Base-by-base conservation (phyloP, 2,113 vertebrate species). In the Macquaria australasica region DNA sequence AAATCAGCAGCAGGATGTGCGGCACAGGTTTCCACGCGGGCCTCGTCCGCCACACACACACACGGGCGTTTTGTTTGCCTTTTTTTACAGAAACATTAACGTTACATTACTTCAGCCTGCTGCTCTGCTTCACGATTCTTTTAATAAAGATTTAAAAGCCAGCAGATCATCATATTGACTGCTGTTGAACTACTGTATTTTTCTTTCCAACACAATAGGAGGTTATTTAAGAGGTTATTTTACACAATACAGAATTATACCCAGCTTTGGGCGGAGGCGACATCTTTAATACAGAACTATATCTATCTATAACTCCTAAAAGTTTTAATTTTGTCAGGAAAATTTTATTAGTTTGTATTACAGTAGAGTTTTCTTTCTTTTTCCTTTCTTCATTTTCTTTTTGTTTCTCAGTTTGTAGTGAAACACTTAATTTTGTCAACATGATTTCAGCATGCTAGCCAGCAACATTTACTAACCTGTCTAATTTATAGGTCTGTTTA, bases 401-500 rank as follows among this genome's bases (percentile, higher is more conserved):
- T 75, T 48, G 10, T 75, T 34, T 64, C 15, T 69, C 63, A 74
- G 28, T 87, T 88, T 79, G 66, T 70, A 62, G 77, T 76, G 39
- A 83, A 74, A 66, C 0, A 1, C 12, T 77, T 88, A 2, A 21
- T 69, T 75, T 37, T 63, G 59, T 73, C 63, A n/a, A 23, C 28
- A 55, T 34, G 31, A 37, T 41, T 85, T 85, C 62, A 67, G 18
- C 67, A 51, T 45, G 39, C 72, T n/a, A 34, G 2, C 21, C 75
- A 31, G 53, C 58, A 25, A 28, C 78, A 77, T 79, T 81, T 66
- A n/a, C 67, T 70, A 67, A 71, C 48, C 63, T 51, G 34, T 73
- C 71, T 87, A 83, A 86, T 83, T 85, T 87, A 83, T 77, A 70
- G 78, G 72, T 79, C 82, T 82, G 85, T 90, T 77, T 87, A 91